phyloP scores from a whole-genome alignment of 2,113 vertebrate genomes.

The Pteruthius melanotis region DNA sequence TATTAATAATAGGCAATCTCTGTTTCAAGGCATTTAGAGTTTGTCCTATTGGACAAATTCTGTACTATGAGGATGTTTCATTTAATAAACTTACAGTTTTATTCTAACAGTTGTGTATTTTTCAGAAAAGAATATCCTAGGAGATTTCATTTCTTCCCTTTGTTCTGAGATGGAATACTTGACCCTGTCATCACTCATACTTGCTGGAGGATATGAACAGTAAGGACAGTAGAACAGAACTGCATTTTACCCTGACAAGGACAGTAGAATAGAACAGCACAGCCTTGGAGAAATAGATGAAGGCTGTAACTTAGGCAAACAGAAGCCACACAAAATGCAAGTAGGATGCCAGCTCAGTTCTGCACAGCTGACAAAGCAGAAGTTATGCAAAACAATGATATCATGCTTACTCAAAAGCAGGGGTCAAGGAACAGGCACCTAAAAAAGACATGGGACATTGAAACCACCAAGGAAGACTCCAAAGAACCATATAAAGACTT shows the following conservation, averaged over 20 bases:
- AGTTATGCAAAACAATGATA: neutral
- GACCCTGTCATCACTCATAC: rapidly evolving
- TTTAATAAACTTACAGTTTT: neutral
- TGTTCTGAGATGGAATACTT: neutral
- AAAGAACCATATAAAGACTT: neutral
- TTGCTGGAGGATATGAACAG: neutral
- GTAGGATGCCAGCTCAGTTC: neutral
- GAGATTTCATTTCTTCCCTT: neutral
- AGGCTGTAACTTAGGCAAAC: neutral
- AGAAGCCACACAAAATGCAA: neutral
- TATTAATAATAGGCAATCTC: neutral
- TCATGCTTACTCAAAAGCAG: neutral
- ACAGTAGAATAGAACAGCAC: neutral
- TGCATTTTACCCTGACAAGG: neutral
- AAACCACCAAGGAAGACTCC: neutral
- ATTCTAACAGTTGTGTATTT: neutral
- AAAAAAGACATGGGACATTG: neutral
- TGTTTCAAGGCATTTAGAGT: neutral
- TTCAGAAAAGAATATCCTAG: neutral
- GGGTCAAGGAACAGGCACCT: neutral
- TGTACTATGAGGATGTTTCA: neutral
- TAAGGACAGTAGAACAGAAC: neutral
- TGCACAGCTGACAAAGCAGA: neutral
- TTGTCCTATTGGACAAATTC: neutral
- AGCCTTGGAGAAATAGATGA: neutral